A percentile compares a stretch with the other conserved stretches of the same genome.
These are phyloP conservation scores for Tenthredo scrophulariae DNA, from an alignment of 2,888 invertebrate species.

Conservation along the genomic window DNA sequence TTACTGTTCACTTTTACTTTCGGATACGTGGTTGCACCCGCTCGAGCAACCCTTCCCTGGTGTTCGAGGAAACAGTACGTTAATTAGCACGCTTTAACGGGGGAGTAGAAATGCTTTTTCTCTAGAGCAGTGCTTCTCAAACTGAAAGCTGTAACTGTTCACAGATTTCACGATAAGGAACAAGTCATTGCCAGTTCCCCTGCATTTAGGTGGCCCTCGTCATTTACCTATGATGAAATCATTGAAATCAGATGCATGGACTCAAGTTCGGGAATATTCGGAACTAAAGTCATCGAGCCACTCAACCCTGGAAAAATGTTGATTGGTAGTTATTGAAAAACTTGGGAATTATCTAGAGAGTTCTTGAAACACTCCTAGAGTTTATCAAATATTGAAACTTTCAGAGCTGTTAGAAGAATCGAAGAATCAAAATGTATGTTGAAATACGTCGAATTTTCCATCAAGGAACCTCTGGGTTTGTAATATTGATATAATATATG, in stretches of 20 bases:
- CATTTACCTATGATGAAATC: background rate
- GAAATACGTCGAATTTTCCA: background rate
- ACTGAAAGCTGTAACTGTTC: background rate
- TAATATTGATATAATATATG: no score
- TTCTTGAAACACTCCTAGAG: no score
- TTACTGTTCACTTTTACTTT: slow-evolving; percentile 34
- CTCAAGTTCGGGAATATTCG: background rate
- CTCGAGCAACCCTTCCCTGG: background rate
- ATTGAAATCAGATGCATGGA: background rate
- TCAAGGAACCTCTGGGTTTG: background rate
- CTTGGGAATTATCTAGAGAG: background rate
- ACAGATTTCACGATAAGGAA: background rate
- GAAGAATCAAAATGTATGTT: background rate
- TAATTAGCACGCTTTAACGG: slow-evolving; percentile 9
- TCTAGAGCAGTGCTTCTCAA: background rate
- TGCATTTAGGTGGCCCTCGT: background rate
- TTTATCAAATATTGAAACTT: background rate
- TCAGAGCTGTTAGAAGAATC: background rate
- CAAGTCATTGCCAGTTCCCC: background rate
- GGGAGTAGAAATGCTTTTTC: slow-evolving; percentile 4
- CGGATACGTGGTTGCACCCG: slow-evolving; percentile 1
- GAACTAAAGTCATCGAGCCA: background rate
- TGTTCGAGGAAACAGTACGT: slow-evolving; percentile 33
- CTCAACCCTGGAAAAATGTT: background rate
- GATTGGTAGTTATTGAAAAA: background rate